Evolutionary conservation across 2,888 invertebrate species (phyloP).

Genomic region (Drosophila prolongata): DNA sequence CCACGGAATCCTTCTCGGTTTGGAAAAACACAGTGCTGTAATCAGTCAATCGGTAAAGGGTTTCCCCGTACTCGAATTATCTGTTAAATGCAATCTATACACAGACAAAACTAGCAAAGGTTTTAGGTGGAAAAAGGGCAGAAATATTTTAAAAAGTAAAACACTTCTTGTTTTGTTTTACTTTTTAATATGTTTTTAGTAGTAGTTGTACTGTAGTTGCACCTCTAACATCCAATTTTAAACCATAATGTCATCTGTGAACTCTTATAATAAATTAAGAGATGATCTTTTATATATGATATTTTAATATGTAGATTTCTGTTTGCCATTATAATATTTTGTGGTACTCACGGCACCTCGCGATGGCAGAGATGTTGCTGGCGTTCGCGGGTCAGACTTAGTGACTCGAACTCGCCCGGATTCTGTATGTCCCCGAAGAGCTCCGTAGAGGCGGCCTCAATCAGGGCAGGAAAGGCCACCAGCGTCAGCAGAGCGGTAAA

Average conservation of each 20-base stretch:
- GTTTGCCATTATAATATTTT: background rate
- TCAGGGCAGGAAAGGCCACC: background rate
- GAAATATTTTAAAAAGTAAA: no score
- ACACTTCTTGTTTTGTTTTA: no score
- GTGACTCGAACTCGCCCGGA: constrained; percentile 53
- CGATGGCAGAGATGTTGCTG: constrained; percentile 67
- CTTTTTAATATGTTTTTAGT: no score
- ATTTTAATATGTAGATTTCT: no score
- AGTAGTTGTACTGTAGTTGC: no score
- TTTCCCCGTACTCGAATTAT: background rate
- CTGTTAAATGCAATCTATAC: background rate
- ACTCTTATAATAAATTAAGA: no score
- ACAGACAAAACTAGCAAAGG: no score
- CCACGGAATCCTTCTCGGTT: constrained; percentile 58
- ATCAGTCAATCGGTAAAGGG: background rate
- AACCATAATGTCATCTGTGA: no score
- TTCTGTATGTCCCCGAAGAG: constrained; percentile 58
- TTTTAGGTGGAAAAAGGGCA: no score
- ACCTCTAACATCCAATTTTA: no score
- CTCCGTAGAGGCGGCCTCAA: constrained; percentile 23
- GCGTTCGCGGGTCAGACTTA: constrained; percentile 53
- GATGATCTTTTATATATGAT: no score
- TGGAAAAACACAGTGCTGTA: constrained; percentile 80
- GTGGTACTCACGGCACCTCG: constrained; percentile 81
- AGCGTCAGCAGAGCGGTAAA: constrained; percentile 18